Conservation (phyloP, 1,140 invertebrate genomes). For the Lepidurus apus region DNA sequence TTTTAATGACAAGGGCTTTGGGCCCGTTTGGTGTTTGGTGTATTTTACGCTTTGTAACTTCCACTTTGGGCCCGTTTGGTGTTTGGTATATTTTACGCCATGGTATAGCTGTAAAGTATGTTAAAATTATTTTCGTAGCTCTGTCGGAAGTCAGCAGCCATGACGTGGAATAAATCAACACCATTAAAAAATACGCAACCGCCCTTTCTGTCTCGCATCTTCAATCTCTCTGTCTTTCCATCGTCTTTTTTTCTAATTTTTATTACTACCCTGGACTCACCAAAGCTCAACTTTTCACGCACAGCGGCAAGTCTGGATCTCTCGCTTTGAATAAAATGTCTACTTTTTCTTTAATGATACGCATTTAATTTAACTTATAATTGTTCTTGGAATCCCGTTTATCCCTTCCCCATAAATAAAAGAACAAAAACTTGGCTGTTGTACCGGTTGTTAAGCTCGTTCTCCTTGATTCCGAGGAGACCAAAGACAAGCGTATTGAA, state of each 20-base stretch:
- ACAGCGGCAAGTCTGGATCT: too few relatives aligned
- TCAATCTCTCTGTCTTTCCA: neutral
- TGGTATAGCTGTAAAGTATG: too few relatives aligned
- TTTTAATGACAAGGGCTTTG: too few relatives aligned
- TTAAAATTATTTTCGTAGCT: too few relatives aligned
- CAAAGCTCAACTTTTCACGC: too few relatives aligned
- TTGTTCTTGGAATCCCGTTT: neutral
- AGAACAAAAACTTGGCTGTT: neutral
- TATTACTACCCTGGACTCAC: neutral
- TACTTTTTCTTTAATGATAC: neutral
- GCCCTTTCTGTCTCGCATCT: neutral
- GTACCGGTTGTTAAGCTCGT: neutral
- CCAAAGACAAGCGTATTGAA: neutral
- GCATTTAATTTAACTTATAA: neutral
- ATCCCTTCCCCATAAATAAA: neutral
- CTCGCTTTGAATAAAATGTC: too few relatives aligned
- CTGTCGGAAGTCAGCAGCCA: neutral
- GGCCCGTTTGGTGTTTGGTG: too few relatives aligned
- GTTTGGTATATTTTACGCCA: too few relatives aligned
- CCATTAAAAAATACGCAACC: conserved; percentile 19
- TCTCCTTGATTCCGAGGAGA: neutral
- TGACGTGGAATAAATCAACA: conserved; percentile 22
- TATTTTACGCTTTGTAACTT: too few relatives aligned
- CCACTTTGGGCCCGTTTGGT: too few relatives aligned
- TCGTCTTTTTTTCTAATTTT: neutral